These are phyloP conservation scores for Sander vitreus DNA, from an alignment of 2,113 vertebrate species.

Conservation along the genomic window DNA sequence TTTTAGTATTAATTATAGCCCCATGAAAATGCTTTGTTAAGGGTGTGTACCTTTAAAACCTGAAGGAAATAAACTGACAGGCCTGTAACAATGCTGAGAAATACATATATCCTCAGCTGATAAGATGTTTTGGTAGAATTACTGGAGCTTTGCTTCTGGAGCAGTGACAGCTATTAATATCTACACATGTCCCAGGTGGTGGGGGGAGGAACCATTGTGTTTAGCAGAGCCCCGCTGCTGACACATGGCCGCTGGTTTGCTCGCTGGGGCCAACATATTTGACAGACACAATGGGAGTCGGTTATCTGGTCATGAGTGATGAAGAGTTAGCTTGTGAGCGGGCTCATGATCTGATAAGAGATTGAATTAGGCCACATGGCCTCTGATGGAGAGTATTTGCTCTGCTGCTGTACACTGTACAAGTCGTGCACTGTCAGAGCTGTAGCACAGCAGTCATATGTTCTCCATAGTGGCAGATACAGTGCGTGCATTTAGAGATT, in stretches of 20 bases:
- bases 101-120: neutral
- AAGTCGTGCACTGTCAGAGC: slow-evolving; percentile 8
- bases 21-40: neutral
- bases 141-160: neutral
- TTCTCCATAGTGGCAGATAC: neutral
- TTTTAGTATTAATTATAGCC: neutral
- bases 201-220: slow-evolving; percentile 19
- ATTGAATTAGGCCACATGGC: slow-evolving; percentile 69
- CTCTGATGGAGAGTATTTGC: slow-evolving; percentile 20
- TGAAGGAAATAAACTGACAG: neutral
- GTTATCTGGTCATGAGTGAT: slow-evolving; percentile 70
- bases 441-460: neutral
- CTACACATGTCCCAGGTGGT: neutral
- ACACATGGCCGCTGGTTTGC: slow-evolving; percentile 38
- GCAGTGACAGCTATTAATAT: slow-evolving; percentile 7
- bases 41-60: neutral
- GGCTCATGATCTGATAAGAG: slow-evolving; percentile 69
- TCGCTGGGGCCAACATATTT: slow-evolving; percentile 53
- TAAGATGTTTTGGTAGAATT: neutral
- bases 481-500: neutral
- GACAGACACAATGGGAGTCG: slow-evolving; percentile 66
- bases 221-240: slow-evolving; percentile 38
- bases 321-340: slow-evolving; percentile 59
- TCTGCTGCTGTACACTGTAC: slow-evolving; percentile 16
- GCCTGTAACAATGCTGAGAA: neutral